A percentile compares a stretch with the other conserved stretches of the same genome.
Evolutionary conservation across 1,140 invertebrate species (phyloP).

Genomic region (Drosophila sp.): DNA sequence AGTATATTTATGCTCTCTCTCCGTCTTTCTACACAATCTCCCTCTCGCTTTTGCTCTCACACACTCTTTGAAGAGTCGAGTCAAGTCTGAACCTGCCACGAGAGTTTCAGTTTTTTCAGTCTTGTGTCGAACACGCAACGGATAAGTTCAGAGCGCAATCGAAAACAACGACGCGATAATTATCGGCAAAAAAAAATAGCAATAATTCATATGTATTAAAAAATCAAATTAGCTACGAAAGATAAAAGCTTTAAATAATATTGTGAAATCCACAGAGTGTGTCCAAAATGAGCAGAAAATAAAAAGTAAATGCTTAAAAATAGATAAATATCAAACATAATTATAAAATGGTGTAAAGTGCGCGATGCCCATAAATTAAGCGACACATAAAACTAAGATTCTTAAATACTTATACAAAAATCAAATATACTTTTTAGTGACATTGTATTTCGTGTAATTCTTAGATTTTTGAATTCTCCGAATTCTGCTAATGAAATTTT

Average conservation of each 20-base stretch:
- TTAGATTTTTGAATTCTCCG: slow-evolving; percentile 40
- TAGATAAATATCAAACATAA: slow-evolving; percentile 11
- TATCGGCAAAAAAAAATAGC: slow-evolving; percentile 21
- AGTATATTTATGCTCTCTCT: neutral
- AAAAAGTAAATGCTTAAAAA: slow-evolving; percentile 25
- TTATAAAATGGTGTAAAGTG: slow-evolving; percentile 50
- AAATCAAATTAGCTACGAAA: slow-evolving; percentile 5
- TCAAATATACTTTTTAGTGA: slow-evolving; percentile 28
- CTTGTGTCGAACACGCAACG: slow-evolving; percentile 73
- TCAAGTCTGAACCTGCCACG: slow-evolving; percentile 21
- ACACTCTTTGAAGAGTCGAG: neutral
- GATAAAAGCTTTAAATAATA: slow-evolving; percentile 53
- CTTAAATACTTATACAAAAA: neutral
- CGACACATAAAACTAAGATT: slow-evolving; percentile 18
- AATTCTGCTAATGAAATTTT: slow-evolving; percentile 27
- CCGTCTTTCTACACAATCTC: too few species aligned
- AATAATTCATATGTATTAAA: slow-evolving; percentile 21
- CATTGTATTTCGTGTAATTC: neutral
- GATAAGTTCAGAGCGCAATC: slow-evolving; percentile 62
- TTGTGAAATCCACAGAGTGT: slow-evolving; percentile 61
- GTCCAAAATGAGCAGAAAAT: slow-evolving; percentile 3
- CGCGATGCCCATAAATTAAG: slow-evolving; percentile 51
- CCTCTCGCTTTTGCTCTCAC: neutral
- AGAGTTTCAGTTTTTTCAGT: slow-evolving; percentile 53
- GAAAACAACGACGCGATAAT: slow-evolving; percentile 69